A percentile compares a stretch with the other conserved stretches of the same genome.
Evolutionary conservation across 1,140 invertebrate species (phyloP).

Genomic region (Dreissena polymorpha): DNA sequence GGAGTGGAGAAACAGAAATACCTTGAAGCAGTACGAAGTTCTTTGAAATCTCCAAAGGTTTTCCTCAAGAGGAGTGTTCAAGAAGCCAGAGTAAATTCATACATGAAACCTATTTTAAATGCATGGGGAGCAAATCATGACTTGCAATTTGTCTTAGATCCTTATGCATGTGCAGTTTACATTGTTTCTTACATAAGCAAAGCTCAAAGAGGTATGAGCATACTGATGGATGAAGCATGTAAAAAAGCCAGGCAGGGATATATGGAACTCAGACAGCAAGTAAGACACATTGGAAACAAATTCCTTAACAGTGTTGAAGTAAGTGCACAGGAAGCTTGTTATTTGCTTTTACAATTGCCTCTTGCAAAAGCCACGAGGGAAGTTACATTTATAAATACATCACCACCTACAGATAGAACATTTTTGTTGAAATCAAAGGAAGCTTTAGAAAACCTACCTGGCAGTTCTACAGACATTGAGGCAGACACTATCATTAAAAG

Average conservation of each 20-base stretch:
- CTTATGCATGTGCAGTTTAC: constrained; percentile 51
- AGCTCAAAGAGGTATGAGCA: constrained; percentile 53
- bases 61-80: constrained; percentile 53
- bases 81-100: constrained; percentile 54
- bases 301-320: no score
- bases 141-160: constrained; percentile 57
- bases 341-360: constrained; percentile 58
- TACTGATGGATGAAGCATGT: constrained; percentile 36
- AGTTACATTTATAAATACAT: constrained; percentile 58
- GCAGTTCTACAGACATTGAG: constrained; percentile 42
- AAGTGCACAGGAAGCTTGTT: no score
- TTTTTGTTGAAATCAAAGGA: constrained; percentile 49
- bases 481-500: constrained; percentile 30
- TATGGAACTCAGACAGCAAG: no score
- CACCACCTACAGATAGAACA: constrained; percentile 43
- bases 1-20: constrained; percentile 54
- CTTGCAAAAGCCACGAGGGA: constrained; percentile 26
- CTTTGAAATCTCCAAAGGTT: constrained; percentile 45
- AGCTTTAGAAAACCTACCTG: constrained; percentile 14
- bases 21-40: constrained; percentile 53
- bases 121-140: constrained; percentile 59
- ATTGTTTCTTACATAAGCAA: constrained; percentile 57
- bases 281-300: no score
- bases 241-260: no score
- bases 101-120: constrained; percentile 43